Evolutionary conservation across 2,888 invertebrate species (phyloP).

Genomic region (Lasioglossum zephyrum): DNA sequence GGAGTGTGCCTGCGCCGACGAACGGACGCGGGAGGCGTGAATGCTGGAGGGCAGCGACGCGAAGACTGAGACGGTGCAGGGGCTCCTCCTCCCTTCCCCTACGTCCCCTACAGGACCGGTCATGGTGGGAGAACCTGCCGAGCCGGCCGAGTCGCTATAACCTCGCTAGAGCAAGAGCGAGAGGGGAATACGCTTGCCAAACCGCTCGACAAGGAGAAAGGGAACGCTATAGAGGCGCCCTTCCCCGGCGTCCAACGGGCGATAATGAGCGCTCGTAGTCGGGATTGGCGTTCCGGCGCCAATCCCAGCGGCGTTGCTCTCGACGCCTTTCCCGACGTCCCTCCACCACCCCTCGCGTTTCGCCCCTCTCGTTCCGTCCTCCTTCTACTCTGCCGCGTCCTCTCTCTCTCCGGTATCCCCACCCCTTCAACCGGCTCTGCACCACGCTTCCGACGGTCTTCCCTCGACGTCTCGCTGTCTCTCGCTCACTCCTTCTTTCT

Average conservation of each 20-base stretch:
- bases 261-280: slow-evolving; percentile 83
- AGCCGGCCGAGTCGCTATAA: slow-evolving; percentile 42
- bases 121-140: slow-evolving; percentile 62
- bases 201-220: slow-evolving; percentile 68
- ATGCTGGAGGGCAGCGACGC: slow-evolving; percentile 83
- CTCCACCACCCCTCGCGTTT: background rate
- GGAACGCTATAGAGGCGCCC: slow-evolving; percentile 81
- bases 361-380: slow-evolving; percentile 12
- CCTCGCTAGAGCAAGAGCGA: slow-evolving; percentile 22
- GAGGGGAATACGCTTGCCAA: slow-evolving; percentile 24
- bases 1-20: slow-evolving; percentile 75
- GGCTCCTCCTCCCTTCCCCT: slow-evolving; percentile 83
- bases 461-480: slow-evolving; percentile 22
- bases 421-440: slow-evolving; percentile 7
- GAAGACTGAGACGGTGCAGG: slow-evolving; percentile 81
- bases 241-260: slow-evolving; percentile 79
- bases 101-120: slow-evolving; percentile 42
- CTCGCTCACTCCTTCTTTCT: slow-evolving; percentile 5
- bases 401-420: slow-evolving; percentile 44
- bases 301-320: slow-evolving; percentile 84
- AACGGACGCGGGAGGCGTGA: slow-evolving; percentile 83
- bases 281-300: slow-evolving; percentile 84
- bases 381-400: background rate
- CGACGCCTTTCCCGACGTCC: slow-evolving; percentile 85
- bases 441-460: slow-evolving; percentile 44